Base-by-base conservation (phyloP, 1,140 invertebrate genomes). In the Rhopalosiphum maidis region DNA sequence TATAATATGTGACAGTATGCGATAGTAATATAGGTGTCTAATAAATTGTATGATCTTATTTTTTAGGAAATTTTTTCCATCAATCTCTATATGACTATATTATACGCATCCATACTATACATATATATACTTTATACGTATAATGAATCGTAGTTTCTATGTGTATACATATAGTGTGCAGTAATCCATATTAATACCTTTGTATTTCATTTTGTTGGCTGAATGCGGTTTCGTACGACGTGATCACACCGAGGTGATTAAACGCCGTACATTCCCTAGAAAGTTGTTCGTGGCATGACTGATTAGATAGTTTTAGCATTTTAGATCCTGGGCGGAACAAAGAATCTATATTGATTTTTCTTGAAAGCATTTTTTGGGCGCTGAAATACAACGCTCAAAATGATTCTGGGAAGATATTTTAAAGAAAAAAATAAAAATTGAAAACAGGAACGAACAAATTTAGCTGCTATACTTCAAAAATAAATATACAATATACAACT, bases 151-250 rank as follows among this genome's bases (percentile, higher is more conserved):
- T 77, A 77, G n/a, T 7, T n/a, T n/a, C 60, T n/a, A n/a, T 51
- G 48, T 51, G 48, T 51, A 51, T 68, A n/a, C 25, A 68, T 68
- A 15, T 68, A 68, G 60, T 68, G 4, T n/a, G 11, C 4, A 77
- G 60, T 77, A 77, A 77, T 77, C 60, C 60, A 77, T 77, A 77
- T 77, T 77, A 77, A 77, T 77, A 77, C 60, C 60, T n/a, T 77
- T 77, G 60, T 77, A 77, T 77, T 77, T 77, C 60, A 77, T 30
- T 77, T 77, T 77, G 60, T 77, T 77, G 30, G 30, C 15, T 77
- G 15, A 77, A 77, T 77, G 60, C 15, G n/a, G 60, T 77, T n/a
- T n/a, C 60, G 30, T 77, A 77, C 60, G 60, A 77, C 60, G 60
- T 77, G 60, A 77, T 77, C 60, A 77, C n/a, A 77, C 30, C 60